phyloP scores from a whole-genome alignment of 2,113 vertebrate species.

The Neodontobutis hainanensis region DNA sequence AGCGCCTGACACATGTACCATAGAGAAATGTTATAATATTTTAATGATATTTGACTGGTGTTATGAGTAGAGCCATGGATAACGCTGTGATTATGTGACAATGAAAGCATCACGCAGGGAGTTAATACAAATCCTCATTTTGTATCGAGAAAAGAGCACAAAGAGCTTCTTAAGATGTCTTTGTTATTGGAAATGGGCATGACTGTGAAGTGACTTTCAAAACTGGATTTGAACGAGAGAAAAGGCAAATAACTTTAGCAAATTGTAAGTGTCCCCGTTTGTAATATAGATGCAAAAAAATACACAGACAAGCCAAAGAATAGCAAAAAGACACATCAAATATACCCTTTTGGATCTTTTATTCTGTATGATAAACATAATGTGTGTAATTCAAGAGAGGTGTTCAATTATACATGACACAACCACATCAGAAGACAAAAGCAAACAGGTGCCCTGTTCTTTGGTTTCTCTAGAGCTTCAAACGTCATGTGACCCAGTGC shows the following conservation, averaged over 20 bases:
- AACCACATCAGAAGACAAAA: background rate
- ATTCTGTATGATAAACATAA: conserved; percentile 3
- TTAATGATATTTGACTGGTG: conserved; percentile 56
- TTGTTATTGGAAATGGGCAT: conserved; percentile 18
- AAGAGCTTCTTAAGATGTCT: background rate
- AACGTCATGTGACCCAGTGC: background rate
- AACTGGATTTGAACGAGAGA: conserved; percentile 1
- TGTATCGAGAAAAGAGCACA: conserved; percentile 9
- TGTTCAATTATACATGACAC: conserved; percentile 2
- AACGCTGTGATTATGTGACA: conserved; percentile 27
- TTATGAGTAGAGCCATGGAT: conserved; percentile 25
- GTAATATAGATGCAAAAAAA: too few species aligned
- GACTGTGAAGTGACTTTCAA: conserved; percentile 32
- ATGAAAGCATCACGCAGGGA: conserved; percentile 22
- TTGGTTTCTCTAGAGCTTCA: background rate
- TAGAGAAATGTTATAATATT: conserved; percentile 36
- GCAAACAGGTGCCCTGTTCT: background rate
- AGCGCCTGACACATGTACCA: conserved; percentile 19
- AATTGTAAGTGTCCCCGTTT: too few species aligned
- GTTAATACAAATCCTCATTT: conserved; percentile 21
- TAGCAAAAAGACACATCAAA: background rate
- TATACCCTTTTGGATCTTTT: background rate
- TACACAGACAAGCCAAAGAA: background rate
- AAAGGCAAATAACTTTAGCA: background rate
- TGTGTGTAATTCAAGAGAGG: background rate